These are phyloP conservation scores for Genyomyrus donnyi DNA, from an alignment of 2,113 vertebrate genomes.

Conservation along the genomic window DNA sequence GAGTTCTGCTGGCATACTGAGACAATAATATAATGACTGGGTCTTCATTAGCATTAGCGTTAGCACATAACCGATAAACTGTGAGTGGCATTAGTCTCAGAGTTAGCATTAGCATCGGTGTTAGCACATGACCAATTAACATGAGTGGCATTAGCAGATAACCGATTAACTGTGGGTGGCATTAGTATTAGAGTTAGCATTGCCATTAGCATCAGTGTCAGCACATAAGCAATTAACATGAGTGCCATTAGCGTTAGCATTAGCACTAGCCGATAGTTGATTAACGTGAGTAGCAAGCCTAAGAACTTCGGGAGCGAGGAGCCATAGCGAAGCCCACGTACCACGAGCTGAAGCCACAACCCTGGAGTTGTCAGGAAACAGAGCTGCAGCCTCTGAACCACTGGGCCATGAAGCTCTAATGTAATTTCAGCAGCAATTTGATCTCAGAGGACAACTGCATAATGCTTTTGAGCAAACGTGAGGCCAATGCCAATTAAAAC, in stretches of 20 bases:
- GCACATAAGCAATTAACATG: neutral
- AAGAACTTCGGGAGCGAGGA: neutral
- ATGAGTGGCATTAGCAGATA: neutral
- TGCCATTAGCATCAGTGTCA: neutral
- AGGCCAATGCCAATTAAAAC: neutral
- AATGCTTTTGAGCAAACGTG: neutral
- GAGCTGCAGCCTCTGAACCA: neutral
- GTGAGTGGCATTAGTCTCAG: neutral
- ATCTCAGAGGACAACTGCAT: neutral
- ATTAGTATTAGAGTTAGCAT: too few relatives aligned
- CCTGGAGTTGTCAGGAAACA: neutral
- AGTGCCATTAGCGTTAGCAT: neutral
- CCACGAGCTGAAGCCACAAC: neutral
- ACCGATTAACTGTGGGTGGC: neutral
- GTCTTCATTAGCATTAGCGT: neutral
- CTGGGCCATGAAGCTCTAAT: neutral
- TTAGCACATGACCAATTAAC: neutral
- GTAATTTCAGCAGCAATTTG: neutral
- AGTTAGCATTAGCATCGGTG: neutral
- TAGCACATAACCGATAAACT: neutral
- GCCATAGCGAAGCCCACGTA: neutral
- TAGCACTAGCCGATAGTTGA: neutral
- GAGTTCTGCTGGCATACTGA: neutral
- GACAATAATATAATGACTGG: neutral
- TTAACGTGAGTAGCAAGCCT: neutral